A percentile compares a stretch with the other conserved stretches of the same genome.
Evolutionary conservation across 1,140 invertebrate genomes (phyloP).

Genomic region (Sinonovacula constricta): DNA sequence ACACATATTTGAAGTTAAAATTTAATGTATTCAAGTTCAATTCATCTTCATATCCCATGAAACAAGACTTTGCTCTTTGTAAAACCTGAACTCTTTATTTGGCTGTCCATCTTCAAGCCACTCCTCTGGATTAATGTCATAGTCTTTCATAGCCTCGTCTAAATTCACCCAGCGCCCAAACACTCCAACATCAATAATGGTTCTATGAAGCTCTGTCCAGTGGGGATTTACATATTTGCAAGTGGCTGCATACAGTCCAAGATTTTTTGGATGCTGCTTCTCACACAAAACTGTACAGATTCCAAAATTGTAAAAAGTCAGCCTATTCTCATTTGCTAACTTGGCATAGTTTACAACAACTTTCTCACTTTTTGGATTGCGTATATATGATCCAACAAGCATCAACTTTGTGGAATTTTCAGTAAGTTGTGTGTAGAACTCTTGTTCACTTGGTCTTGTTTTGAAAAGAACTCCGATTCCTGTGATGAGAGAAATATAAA

Average conservation of each 20-base stretch:
- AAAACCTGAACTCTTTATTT: conserved; percentile 36
- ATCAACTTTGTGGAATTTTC: conserved; percentile 83
- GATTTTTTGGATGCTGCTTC: conserved; percentile 83
- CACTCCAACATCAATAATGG: conserved; percentile 89
- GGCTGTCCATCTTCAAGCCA: conserved; percentile 72
- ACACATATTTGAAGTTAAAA: too few relatives aligned
- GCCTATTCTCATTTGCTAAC: conserved; percentile 85
- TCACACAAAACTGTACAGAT: conserved; percentile 87
- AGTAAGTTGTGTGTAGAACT: conserved; percentile 82
- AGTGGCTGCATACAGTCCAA: conserved; percentile 85
- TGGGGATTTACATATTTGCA: conserved; percentile 84
- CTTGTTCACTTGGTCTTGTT: conserved; percentile 84
- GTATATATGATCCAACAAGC: conserved; percentile 83
- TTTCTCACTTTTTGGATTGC: conserved; percentile 82
- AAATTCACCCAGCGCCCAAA: conserved; percentile 87
- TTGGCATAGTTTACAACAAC: conserved; percentile 80
- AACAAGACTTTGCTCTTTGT: conserved; percentile 9
- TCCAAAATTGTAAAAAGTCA: conserved; percentile 84
- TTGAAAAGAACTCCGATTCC: conserved; percentile 62
- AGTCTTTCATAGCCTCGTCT: conserved; percentile 86
- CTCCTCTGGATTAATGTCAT: conserved; percentile 85
- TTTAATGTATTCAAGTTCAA: neutral
- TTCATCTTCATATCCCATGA: conserved; percentile 49
- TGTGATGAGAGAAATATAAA: conserved; percentile 65
- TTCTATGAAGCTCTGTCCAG: conserved; percentile 72